Base-by-base conservation (phyloP, 2,888 invertebrate genomes). In the Megamerina dolium region DNA sequence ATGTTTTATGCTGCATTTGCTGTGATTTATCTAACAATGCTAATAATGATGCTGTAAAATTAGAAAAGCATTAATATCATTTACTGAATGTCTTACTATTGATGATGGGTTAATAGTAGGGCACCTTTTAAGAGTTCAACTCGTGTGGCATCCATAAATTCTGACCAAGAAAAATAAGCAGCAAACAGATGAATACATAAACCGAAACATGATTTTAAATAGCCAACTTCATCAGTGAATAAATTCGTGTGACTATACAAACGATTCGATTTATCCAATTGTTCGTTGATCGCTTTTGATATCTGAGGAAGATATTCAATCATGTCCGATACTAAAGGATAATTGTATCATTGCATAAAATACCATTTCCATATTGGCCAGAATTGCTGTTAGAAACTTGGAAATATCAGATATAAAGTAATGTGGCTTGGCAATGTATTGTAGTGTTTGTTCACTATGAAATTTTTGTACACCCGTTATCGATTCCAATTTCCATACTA, bases 91-190 rank as follows among this genome's bases (percentile, higher is more conserved):
- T n/a, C n/a, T n/a, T n/a, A n/a, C n/a, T n/a, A n/a, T n/a, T n/a
- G n/a, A n/a, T n/a, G n/a, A n/a, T n/a, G n/a, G n/a, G n/a, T n/a
- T n/a, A 23, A 8, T 8, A 23, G 8, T 10, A 23, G 23, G 53
- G 51, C 53, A 64, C 68, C 59, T 48, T 56, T 61, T 3, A 68
- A 52, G 13, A 61, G 46, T 9, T 54, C 49, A 0, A 51, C 41
- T 16, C 57, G 56, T 20, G 52, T 48, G 23, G 29, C 55, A 55
- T 74, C 77, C 48, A 72, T 73, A 58, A 83, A 82, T 42, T 77
- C 80, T 61, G 77, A 74, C 84, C 82, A 79, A 59, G 77, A 77
- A 46, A 81, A 81, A 55, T 77, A 77, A 37, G 74, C 74, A 4
- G 76, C 74, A n/a, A 78, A 64, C 34, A 81, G 64, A 20, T 73